These are phyloP conservation scores for Mastomys coucha DNA, from an alignment of 2,113 vertebrate genomes.

Conservation along the genomic window DNA sequence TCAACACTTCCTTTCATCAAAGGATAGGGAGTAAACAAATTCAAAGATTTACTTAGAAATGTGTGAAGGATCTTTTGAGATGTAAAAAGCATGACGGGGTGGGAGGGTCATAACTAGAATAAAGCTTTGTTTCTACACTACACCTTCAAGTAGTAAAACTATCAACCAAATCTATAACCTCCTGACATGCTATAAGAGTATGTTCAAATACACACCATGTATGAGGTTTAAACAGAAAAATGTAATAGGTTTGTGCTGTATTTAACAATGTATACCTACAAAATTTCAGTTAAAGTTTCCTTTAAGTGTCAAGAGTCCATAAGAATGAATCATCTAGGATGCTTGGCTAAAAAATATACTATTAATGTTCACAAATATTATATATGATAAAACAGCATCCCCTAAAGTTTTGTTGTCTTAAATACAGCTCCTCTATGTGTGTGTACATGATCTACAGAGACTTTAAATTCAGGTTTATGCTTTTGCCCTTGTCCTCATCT, in stretches of 20 bases:
- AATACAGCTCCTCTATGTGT: no score
- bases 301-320: not conserved
- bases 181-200: not conserved
- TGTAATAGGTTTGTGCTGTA: not conserved
- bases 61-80: not conserved
- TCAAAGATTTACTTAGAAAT: not conserved
- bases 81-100: not conserved
- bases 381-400: no score
- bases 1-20: not conserved
- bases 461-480: not conserved
- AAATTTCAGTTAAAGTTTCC: not conserved
- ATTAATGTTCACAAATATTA: no score
- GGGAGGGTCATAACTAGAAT: not conserved
- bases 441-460: not conserved
- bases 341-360: not conserved
- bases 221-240: not conserved
- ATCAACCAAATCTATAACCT: not conserved
- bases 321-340: not conserved
- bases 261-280: constrained; percentile 28
- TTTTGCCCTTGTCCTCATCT: not conserved
- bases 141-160: not conserved
- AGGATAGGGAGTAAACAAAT: not conserved
- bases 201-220: not conserved
- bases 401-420: no score
- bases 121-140: not conserved